These are phyloP conservation scores for Cydia fagiglandana DNA, from an alignment of 1,140 invertebrate species.

Conservation along the genomic window DNA sequence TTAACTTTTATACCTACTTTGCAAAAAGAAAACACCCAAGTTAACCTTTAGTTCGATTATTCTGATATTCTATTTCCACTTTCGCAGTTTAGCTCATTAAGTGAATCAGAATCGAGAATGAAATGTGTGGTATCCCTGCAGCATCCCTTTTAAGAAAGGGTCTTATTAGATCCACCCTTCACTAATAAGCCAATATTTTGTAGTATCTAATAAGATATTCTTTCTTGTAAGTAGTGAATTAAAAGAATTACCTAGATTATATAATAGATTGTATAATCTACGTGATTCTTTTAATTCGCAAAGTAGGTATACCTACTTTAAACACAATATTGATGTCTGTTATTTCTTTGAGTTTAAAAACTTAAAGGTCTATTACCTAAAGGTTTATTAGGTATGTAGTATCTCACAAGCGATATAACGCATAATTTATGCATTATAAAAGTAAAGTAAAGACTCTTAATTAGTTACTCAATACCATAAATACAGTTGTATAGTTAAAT, in stretches of 20 bases:
- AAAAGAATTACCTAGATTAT: neutral
- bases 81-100: neutral
- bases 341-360: no score
- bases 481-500: no score
- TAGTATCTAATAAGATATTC: constrained; percentile 33
- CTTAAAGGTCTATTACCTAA: no score
- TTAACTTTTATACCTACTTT: neutral
- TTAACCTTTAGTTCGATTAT: neutral
- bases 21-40: neutral
- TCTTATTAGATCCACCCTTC: constrained; percentile 57
- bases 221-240: neutral
- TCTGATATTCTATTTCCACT: neutral
- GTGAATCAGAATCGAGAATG: neutral
- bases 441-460: no score
- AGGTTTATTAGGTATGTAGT: no score
- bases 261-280: no score
- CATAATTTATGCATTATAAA: no score
- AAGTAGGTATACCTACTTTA: neutral
- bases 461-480: no score
- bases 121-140: constrained; percentile 31
- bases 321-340: neutral
- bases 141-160: constrained; percentile 43
- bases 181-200: constrained; percentile 45
- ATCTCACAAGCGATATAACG: no score
- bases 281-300: no score